Percentiles rank a stretch among this genome's conserved stretches.
Conservation (phyloP, 2,888 invertebrate species). For the Lasioglossum vierecki region DNA sequence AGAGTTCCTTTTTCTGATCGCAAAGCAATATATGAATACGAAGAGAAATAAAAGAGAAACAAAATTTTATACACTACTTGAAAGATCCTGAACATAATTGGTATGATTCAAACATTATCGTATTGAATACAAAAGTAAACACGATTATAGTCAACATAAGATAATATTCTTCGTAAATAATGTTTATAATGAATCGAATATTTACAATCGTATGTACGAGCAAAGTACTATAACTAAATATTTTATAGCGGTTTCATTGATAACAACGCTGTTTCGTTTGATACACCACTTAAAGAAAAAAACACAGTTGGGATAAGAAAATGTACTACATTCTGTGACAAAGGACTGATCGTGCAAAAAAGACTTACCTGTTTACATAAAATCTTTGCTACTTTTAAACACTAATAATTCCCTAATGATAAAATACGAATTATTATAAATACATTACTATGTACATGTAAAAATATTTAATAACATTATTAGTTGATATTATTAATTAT, state of each 20-base stretch:
- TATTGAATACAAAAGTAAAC: conserved; percentile 31
- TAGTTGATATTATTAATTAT: conserved; percentile 75
- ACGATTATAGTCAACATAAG: conserved; percentile 39
- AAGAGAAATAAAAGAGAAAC: conserved; percentile 21
- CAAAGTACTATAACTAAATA: conserved; percentile 27
- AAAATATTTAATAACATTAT: conserved; percentile 81
- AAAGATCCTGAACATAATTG: conserved; percentile 58
- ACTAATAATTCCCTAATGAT: conserved; percentile 75
- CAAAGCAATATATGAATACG: conserved; percentile 47
- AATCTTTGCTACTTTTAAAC: conserved; percentile 77
- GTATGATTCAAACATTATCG: conserved; percentile 42
- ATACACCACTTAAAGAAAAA: conserved; percentile 23
- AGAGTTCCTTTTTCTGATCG: conserved; percentile 54
- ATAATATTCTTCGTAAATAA: conserved; percentile 46
- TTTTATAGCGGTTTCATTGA: conserved; percentile 47
- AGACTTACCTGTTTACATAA: conserved; percentile 77
- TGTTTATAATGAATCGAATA: conserved; percentile 42
- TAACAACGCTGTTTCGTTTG: conserved; percentile 8
- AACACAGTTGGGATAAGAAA: conserved; percentile 55
- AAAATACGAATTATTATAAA: conserved; percentile 75
- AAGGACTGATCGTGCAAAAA: conserved; percentile 62
- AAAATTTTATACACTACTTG: conserved; percentile 38
- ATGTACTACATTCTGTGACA: conserved; percentile 41
- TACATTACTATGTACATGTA: conserved; percentile 78
- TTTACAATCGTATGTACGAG: conserved; percentile 24